Evolutionary conservation across 2,113 vertebrate genomes (phyloP).

Genomic region (Muntiacus muntjak): DNA sequence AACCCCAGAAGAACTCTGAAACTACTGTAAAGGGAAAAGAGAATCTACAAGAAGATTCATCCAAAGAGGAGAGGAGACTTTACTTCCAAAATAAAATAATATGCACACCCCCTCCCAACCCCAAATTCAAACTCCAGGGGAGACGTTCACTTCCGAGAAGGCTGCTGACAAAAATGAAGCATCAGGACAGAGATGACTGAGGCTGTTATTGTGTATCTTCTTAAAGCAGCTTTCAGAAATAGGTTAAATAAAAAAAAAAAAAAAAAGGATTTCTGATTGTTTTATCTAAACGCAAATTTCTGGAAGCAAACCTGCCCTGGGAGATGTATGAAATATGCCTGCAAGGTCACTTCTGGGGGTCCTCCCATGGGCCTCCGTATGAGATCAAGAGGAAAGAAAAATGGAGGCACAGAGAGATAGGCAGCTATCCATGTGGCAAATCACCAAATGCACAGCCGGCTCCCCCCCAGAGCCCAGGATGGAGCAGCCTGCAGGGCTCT

Average conservation of each 20-base stretch:
- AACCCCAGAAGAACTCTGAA: not conserved
- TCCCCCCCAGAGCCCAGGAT: not conserved
- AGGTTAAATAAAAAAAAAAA: not conserved
- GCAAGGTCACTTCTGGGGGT: no score
- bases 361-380: not conserved
- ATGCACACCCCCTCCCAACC: not conserved
- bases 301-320: not conserved
- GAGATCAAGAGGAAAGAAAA: not conserved
- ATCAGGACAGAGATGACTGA: not conserved
- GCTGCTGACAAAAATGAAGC: not conserved
- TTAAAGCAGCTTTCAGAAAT: not conserved
- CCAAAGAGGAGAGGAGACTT: not conserved
- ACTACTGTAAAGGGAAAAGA: not conserved
- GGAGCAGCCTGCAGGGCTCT: accelerated
- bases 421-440: no score
- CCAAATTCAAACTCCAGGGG: not conserved
- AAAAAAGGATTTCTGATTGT: not conserved
- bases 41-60: not conserved
- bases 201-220: not conserved
- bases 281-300: not conserved
- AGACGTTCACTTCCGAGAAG: not conserved
- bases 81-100: not conserved
- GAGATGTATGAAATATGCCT: not conserved
- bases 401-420: not conserved
- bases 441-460: accelerated